Evolutionary conservation across 1,140 invertebrate species (phyloP).

Genomic region (Lethrus apterus): DNA sequence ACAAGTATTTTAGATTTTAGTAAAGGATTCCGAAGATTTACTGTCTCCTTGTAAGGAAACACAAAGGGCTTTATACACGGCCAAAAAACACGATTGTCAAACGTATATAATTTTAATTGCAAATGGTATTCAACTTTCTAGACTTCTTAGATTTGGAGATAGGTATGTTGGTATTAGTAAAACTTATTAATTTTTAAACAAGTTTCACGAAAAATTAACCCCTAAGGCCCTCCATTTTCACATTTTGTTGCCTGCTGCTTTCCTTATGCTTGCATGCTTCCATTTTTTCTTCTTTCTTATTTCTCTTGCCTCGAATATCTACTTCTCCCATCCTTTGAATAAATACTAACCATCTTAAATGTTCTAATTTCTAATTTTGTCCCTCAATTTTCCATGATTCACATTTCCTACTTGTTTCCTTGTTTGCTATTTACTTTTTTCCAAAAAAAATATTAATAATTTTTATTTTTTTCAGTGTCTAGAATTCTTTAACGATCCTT

Average conservation of each 20-base stretch:
- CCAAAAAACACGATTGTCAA: slow-evolving; percentile 58
- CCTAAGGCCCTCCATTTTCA: neutral
- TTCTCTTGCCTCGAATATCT: neutral
- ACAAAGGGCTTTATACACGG: slow-evolving; percentile 47
- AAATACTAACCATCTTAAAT: slow-evolving; percentile 2
- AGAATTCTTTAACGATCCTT: no score
- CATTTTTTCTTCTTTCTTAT: neutral
- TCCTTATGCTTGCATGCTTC: neutral
- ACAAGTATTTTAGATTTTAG: slow-evolving; percentile 45
- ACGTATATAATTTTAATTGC: slow-evolving; percentile 64
- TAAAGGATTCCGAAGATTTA: slow-evolving; percentile 60
- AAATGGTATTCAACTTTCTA: slow-evolving; percentile 58
- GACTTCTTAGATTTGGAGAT: slow-evolving; percentile 62
- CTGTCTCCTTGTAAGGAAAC: slow-evolving; percentile 50
- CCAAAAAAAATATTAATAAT: no score
- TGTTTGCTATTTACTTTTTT: no score
- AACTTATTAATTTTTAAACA: slow-evolving; percentile 2
- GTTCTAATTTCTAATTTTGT: no score
- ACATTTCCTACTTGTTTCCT: no score
- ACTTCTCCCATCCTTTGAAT: neutral
- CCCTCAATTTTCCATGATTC: no score
- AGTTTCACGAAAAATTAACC: neutral
- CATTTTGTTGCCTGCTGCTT: neutral
- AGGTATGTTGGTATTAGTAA: slow-evolving; percentile 41
- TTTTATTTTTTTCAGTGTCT: no score